Evolutionary conservation across 2,797 vertebrate species (phyloP).

Genomic region (Cyclura pinguis): DNA sequence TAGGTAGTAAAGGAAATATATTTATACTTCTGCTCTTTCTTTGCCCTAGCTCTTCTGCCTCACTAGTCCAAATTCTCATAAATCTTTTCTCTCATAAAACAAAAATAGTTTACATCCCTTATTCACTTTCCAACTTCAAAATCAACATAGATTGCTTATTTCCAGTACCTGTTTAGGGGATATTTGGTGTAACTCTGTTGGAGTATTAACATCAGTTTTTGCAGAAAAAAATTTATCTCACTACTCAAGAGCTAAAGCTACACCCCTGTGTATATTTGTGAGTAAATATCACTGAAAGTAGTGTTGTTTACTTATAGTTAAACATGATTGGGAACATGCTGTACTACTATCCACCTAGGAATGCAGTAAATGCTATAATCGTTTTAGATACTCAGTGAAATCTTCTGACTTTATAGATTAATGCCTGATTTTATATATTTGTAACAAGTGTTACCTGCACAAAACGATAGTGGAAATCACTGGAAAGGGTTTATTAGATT

Average conservation of each 20-base stretch:
- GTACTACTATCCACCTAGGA: neutral
- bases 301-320: too few relatives aligned
- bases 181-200: neutral
- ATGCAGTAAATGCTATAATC: neutral
- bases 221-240: neutral
- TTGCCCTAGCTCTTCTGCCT: neutral
- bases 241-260: neutral
- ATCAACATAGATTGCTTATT: neutral
- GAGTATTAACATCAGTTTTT: neutral
- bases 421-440: neutral
- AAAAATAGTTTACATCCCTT: neutral
- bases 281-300: neutral
- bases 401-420: neutral
- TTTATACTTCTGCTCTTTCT: constrained; percentile 3
- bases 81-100: neutral
- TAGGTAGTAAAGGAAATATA: constrained; percentile 20
- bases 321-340: neutral
- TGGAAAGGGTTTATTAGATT: neutral
- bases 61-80: neutral
- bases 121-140: neutral
- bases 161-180: neutral
- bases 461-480: neutral
- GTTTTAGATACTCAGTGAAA: neutral
- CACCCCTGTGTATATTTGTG: neutral
- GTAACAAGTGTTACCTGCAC: neutral